Percentiles rank a stretch among this genome's conserved stretches.
Conservation (phyloP, 1,140 invertebrate species). For the Armadillidium nasatum region DNA sequence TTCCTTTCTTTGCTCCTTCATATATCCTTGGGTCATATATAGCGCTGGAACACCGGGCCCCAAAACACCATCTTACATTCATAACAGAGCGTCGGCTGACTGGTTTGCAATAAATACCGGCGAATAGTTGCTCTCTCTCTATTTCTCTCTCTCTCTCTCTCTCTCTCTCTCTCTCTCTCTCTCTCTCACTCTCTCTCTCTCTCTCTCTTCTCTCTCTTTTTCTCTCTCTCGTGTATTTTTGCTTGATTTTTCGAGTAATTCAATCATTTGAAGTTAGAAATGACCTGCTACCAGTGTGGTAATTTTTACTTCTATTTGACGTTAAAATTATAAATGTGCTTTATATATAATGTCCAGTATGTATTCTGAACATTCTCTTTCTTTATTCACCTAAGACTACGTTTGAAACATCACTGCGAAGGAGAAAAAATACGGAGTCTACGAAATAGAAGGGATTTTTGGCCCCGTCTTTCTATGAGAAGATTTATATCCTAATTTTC, state of each 20-base stretch:
- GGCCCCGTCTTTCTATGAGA: no score
- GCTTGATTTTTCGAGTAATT: not conserved
- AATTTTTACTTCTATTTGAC: not conserved
- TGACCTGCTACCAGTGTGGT: not conserved
- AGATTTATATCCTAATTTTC: conserved; percentile 8
- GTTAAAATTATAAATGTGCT: not conserved
- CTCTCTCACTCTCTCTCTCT: no score
- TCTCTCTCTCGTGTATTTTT: not conserved
- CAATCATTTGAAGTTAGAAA: not conserved
- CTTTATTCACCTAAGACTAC: not conserved
- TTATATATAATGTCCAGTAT: not conserved
- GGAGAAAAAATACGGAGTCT: not conserved
- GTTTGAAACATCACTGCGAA: not conserved
- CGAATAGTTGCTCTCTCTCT: not conserved
- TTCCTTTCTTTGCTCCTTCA: conserved; percentile 7
- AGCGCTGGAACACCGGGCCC: not conserved
- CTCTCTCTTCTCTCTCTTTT: no score
- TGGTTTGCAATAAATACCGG: not conserved
- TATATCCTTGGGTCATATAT: conserved; percentile 13
- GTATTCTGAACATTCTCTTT: not conserved
- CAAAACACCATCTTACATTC: conserved; percentile 7
- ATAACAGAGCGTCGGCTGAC: conserved; percentile 10
- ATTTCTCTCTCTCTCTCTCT: no score
- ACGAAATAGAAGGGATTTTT: not conserved
- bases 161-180: no score